Conservation (phyloP, 1,140 invertebrate species). For the Caenorhabditis latens region DNA sequence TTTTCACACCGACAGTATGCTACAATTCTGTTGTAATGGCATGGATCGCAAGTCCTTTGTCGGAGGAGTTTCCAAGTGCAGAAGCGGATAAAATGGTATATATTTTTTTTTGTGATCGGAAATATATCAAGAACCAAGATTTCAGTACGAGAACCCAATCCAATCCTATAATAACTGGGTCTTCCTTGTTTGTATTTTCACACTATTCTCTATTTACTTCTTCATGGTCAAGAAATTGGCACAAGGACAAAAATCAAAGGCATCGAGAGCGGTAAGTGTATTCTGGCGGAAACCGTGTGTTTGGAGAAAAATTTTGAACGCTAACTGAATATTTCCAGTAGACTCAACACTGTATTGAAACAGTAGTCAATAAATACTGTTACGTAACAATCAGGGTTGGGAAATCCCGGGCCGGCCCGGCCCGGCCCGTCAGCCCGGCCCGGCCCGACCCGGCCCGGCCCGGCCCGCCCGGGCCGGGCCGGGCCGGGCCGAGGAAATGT, state of each 20-base stretch:
- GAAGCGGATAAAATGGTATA: neutral
- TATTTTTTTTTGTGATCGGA: too few relatives aligned
- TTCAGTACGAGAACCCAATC: neutral
- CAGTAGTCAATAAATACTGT: too few relatives aligned
- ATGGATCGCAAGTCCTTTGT: neutral
- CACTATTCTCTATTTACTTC: neutral
- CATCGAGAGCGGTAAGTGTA: neutral
- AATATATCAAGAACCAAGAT: neutral
- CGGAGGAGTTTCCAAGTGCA: neutral
- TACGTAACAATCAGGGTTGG: too few relatives aligned
- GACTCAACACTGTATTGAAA: too few relatives aligned
- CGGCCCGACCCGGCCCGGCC: too few relatives aligned
- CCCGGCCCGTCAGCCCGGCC: too few relatives aligned
- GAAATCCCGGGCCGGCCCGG: too few relatives aligned
- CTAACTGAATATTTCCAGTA: too few relatives aligned
- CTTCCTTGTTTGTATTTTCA: neutral
- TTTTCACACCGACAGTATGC: neutral
- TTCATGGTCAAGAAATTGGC: conserved; percentile 1
- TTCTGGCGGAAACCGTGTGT: too few relatives aligned
- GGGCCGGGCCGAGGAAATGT: too few relatives aligned
- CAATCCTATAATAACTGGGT: neutral
- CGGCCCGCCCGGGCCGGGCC: too few relatives aligned
- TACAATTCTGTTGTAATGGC: neutral
- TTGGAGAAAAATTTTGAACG: too few relatives aligned
- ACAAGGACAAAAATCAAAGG: conserved; percentile 14